Evolutionary conservation across 2,888 invertebrate species (phyloP), one percentile per base, ranked within the genome.

Genomic region (Ganaspis brasiliensis): DNA sequence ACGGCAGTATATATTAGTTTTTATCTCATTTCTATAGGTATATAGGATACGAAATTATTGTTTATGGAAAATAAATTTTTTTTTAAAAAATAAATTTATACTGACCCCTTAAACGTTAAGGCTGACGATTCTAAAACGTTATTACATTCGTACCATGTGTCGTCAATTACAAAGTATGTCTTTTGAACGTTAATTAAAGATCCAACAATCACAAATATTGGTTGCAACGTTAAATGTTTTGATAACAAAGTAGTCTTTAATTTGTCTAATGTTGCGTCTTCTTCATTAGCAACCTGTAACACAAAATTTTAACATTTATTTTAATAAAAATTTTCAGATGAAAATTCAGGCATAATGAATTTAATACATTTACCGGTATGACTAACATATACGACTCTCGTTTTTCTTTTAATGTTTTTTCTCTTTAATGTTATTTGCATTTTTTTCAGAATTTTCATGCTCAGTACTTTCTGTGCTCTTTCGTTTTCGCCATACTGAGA

Each of bases 281-380:
- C 45, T 67, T 67, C 67, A n/a, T 45, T 45, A 45, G 45, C 45
- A 67, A 49, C 35, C 21, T 67, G 40, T 49, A 67, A 67, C 19
- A 59, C 31, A 31, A 59, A 31, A 9, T 59, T 59, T 9, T 0
- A n/a, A 35, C 31, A 31, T 59, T 9, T 2, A 59, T 57, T 26
- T 24, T 6, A 57, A 1, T 1, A 31, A 26, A 57, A 57, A 26
- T 14, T 14, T 12, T 21, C 6, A 26, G 0, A 21, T 14, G 24
- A 14, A 24, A 26, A 26, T 57, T 3, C 14, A 35, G 24, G 10
- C 12, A 6, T 59, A 10, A 1, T 59, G 26, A 59, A 9, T 35
- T n/a, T 35, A 31, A 59, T 59, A 16, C 31, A n/a, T n/a, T 35
- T 59, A 59, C 35, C 59, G 31, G 9, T n/a, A 59, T 59, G n/a